These are phyloP conservation scores for Botia almorhae DNA, from an alignment of 2,797 vertebrate species.

Conservation along the genomic window DNA sequence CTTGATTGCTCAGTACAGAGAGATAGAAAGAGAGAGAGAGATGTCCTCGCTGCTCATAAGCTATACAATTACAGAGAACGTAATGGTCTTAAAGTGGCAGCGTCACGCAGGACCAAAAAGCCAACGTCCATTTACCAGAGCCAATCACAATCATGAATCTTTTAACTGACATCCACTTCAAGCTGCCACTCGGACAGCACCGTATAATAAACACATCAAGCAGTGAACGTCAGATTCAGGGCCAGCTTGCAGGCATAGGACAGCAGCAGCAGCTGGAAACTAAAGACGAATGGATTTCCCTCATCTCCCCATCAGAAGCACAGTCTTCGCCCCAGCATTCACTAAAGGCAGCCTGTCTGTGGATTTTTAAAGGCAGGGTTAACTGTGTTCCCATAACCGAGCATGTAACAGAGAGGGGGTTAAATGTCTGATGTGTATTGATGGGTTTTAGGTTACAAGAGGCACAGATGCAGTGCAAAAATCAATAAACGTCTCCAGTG, in stretches of 20 bases:
- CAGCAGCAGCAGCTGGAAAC: slow-evolving; percentile 1
- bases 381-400: slow-evolving; percentile 31
- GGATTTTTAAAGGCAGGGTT: slow-evolving; percentile 26
- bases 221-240: slow-evolving; percentile 17
- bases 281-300: slow-evolving; percentile 19
- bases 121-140: slow-evolving; percentile 85
- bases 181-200: slow-evolving; percentile 80
- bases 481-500: slow-evolving; percentile 42
- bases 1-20: slow-evolving; percentile 43
- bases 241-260: slow-evolving; percentile 1
- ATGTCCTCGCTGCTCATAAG: slow-evolving; percentile 56
- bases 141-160: slow-evolving; percentile 94
- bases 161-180: slow-evolving; percentile 88
- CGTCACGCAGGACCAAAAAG: slow-evolving; percentile 75
- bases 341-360: slow-evolving; percentile 9
- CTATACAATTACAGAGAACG: slow-evolving; percentile 75
- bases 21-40: slow-evolving; percentile 36
- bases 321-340: background rate
- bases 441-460: slow-evolving; percentile 44
- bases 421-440: slow-evolving; percentile 46
- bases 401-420: slow-evolving; percentile 30
- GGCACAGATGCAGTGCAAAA: slow-evolving; percentile 51
- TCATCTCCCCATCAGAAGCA: slow-evolving; percentile 21
- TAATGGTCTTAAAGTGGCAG: slow-evolving; percentile 84
- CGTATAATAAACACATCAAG: slow-evolving; percentile 62